Percentiles rank a stretch among this genome's conserved stretches.
Evolutionary conservation across 2,888 invertebrate species (phyloP).

Genomic region (Malthinus seriepunctatus): DNA sequence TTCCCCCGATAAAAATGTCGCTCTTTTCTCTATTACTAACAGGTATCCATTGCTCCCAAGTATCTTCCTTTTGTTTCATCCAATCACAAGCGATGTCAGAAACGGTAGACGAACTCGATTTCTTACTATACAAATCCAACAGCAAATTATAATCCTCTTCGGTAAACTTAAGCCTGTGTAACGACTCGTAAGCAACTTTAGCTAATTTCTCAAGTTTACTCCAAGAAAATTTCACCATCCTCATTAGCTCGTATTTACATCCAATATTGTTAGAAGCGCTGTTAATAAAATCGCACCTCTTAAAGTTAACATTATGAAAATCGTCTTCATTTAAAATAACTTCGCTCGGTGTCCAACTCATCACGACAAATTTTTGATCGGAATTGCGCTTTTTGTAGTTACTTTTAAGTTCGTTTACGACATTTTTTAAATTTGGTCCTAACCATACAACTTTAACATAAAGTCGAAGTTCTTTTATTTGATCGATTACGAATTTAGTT

Average conservation of each 20-base stretch:
- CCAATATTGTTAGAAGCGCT: constrained; percentile 42
- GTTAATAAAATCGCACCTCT: constrained; percentile 61
- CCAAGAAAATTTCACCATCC: constrained; percentile 71
- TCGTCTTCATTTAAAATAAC: constrained; percentile 58
- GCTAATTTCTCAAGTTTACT: constrained; percentile 59
- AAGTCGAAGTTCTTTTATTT: constrained; percentile 63
- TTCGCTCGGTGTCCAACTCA: constrained; percentile 71
- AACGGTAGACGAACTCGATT: constrained; percentile 31
- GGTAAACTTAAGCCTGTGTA: constrained; percentile 58
- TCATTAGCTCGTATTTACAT: constrained; percentile 71
- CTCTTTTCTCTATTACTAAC: constrained; percentile 50
- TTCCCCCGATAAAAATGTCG: constrained; percentile 65
- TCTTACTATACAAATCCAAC: constrained; percentile 50
- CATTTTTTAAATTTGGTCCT: constrained; percentile 60
- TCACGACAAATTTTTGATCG: constrained; percentile 59
- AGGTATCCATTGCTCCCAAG: constrained; percentile 57
- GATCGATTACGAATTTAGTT: constrained; percentile 61
- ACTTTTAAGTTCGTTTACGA: constrained; percentile 50
- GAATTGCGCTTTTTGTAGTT: constrained; percentile 39
- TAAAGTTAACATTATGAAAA: constrained; percentile 63
- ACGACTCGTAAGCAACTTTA: constrained; percentile 56
- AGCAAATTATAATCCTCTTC: constrained; percentile 59
- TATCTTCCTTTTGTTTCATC: constrained; percentile 58
- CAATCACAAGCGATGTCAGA: constrained; percentile 68
- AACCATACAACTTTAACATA: constrained; percentile 72